Base-by-base conservation (phyloP, 2,888 invertebrate species). In the Diaprepes abbreviatus region DNA sequence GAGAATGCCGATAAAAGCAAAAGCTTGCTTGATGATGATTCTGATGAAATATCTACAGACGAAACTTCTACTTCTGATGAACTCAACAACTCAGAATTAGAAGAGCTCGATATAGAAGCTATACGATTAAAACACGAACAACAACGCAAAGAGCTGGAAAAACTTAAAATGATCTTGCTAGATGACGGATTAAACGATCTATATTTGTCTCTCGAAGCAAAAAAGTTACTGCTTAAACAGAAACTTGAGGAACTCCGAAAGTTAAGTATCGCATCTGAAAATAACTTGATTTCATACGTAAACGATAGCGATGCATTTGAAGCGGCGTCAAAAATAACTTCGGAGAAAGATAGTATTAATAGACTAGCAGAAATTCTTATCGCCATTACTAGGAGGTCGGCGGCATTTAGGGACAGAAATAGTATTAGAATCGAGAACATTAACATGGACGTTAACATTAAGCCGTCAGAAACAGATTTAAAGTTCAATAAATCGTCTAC, bases 111-210 rank as follows among this genome's bases (percentile, higher is more conserved):
- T 67, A 74, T 77, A 17, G 80, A 80, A 71, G 78, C 78, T 3
- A 77, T 77, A 4, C 60, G 76, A 40, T 52, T 79, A 50, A 80
- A 79, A 66, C 79, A 80, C 59, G 79, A 80, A 70, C 77, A 78
- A 65, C 79, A 80, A 66, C 73, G 77, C 10, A 59, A 75, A 7
- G 82, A 82, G 71, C 70, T 82, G 16, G 82, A 82, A 65, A 74
- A 79, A 64, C 66, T 80, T 5, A 79, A 77, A 64, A 72, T 76
- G 31, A 77, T 80, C 54, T 72, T 81, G 6, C 73, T 80, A 36
- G 80, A 83, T 58, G 84, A 83, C 24, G 83, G 84, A 31, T 81
- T 85, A 79, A 83, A 83, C 21, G 83, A 83, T 43, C 66, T 85
- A 24, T 78, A 84, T 5, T 80, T 76, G 5, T 80, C 75, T 55